Evolutionary conservation across 2,797 vertebrate genomes (phyloP), one percentile per base, ranked within the genome.

Genomic region (Melopsittacus undulatus): DNA sequence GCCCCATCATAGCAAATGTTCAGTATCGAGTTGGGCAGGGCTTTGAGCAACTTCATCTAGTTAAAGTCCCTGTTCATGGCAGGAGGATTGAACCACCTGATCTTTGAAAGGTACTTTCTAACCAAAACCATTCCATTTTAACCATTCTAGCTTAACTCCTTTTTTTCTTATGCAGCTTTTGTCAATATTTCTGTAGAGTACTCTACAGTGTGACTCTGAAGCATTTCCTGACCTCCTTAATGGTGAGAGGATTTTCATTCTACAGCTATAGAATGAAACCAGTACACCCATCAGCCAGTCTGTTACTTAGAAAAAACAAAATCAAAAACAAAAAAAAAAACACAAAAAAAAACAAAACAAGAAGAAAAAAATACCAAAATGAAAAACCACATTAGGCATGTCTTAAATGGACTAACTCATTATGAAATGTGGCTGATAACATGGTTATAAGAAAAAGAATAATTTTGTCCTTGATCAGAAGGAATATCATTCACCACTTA

Each of bases 61-160:
- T 46, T 57, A n/a, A 57, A 57, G 54, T 29, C 10, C 5, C 40
- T 80, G 18, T 3, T 8, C 0, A 0, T 9, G 13, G 20, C 22
- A 48, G 19, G 8, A 5, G 5, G 4, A 2, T 17, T 59, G 20
- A 51, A 40, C 13, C 45, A 42, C 6, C 22, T 9, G 4, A 63
- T 24, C n/a, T 68, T 42, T 83, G 21, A 81, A 68, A 67, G 20
- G 3, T 14, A 7, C 2, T 2, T 68, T 72, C 24, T 17, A 76
- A 63, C 2, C 1, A 3, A 86, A 83, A 45, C 2, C 6, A 11
- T 15, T 66, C 7, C 38, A 5, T 9, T 56, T 56, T 23, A 56
- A 49, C 48, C 8, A 10, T 43, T 74, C 30, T 57, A 57, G 5
- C 36, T 34, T 48, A 67, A 72, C 10, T 38, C 5, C 9, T 57